A percentile compares a stretch with the other conserved stretches of the same genome.
phyloP scores from a whole-genome alignment of 92 coral and sea anemone species.

The Blastomussa wellsi region DNA sequence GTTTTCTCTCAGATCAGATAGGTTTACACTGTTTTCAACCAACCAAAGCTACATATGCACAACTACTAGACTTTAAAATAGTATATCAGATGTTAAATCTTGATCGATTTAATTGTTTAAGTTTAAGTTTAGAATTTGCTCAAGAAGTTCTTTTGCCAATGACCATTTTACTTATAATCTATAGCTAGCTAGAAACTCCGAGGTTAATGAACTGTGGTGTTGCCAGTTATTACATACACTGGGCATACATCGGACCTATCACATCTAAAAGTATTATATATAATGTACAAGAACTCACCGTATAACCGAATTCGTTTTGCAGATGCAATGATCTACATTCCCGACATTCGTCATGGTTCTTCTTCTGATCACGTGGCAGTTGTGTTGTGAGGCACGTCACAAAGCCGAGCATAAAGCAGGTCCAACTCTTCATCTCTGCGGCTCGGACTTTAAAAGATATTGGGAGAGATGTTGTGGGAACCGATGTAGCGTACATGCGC shows the following conservation, averaged over 20 bases:
- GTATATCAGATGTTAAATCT: no score
- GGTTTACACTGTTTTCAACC: no score
- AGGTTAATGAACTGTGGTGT: background rate
- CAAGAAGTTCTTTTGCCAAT: background rate
- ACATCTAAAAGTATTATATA: background rate
- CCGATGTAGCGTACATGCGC: background rate
- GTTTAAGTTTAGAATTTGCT: background rate
- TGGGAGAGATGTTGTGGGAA: constrained; percentile 17
- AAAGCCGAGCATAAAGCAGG: no score
- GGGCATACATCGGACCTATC: background rate
- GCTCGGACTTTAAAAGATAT: background rate
- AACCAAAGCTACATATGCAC: no score
- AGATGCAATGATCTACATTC: constrained; percentile 24
- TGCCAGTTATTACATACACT: background rate
- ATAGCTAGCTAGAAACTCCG: background rate
- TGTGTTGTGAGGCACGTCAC: background rate
- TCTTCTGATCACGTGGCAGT: background rate
- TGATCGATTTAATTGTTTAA: no score
- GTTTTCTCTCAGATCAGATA: no score
- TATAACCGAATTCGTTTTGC: background rate
- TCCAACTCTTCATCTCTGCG: background rate
- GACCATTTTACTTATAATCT: background rate
- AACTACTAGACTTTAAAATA: no score
- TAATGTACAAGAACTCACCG: background rate
- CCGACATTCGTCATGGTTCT: constrained; percentile 3